Percentiles rank a stretch among this genome's conserved stretches.
Evolutionary conservation across 2,797 vertebrate genomes (phyloP).

Genomic region (Gambelia wislizenii): DNA sequence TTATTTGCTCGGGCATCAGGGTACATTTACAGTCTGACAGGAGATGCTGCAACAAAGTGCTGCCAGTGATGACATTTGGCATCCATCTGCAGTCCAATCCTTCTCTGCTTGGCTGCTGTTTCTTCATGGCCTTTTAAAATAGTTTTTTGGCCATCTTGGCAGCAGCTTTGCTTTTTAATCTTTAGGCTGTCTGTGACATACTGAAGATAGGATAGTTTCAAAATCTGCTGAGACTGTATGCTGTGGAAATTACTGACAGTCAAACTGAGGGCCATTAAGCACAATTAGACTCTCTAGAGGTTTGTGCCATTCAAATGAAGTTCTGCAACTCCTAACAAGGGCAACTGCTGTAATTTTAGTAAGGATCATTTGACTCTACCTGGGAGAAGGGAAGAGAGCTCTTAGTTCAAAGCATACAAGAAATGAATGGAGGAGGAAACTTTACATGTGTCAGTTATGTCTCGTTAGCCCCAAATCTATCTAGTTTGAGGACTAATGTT

Average conservation of each 20-base stretch:
- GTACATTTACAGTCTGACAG: background rate
- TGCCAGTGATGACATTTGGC: constrained; percentile 8
- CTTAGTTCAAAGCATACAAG: background rate
- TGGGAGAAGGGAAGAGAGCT: constrained; percentile 17
- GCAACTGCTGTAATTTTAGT: background rate
- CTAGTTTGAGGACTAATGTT: background rate
- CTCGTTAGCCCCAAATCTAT: background rate
- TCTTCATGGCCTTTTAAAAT: constrained; percentile 3
- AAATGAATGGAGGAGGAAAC: background rate
- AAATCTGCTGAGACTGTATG: constrained; percentile 14
- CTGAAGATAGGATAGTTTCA: background rate
- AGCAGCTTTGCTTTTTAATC: background rate
- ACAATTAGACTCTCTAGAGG: constrained; percentile 12
- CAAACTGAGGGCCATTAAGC: constrained; percentile 23
- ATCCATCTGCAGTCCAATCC: background rate
- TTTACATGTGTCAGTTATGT: background rate
- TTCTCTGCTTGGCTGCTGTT: background rate
- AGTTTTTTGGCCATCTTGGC: background rate
- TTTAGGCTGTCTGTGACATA: constrained; percentile 24
- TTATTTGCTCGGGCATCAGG: background rate
- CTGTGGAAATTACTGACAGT: constrained; percentile 16
- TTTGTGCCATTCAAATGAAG: background rate
- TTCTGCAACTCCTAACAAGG: constrained; percentile 6
- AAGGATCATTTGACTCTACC: constrained; percentile 35
- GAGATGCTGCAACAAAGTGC: background rate